phyloP scores from a whole-genome alignment of 1,140 invertebrate genomes.

The Scaptomyza graminum region DNA sequence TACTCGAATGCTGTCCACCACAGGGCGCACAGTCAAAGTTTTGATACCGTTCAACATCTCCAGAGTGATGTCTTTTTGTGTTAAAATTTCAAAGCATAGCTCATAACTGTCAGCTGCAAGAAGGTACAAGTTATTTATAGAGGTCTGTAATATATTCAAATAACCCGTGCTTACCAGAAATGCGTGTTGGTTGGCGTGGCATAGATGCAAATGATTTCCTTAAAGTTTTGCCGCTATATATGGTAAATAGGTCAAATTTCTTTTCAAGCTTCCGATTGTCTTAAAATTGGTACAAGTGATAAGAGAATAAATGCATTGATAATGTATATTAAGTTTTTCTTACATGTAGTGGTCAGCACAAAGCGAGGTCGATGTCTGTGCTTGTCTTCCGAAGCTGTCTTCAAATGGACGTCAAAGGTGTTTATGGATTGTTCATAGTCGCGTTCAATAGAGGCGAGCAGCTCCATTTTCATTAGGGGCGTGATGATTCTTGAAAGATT shows the following conservation, averaged over 20 bases:
- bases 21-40: slow-evolving; percentile 35
- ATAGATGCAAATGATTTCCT: slow-evolving; percentile 60
- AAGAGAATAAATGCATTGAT: not conserved
- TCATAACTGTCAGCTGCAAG: slow-evolving; percentile 35
- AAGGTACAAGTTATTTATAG: not conserved
- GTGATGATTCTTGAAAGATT: slow-evolving; percentile 53
- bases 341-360: slow-evolving; percentile 54
- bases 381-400: slow-evolving; percentile 7
- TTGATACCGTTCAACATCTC: slow-evolving; percentile 39
- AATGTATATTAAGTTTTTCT: not conserved
- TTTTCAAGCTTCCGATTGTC: slow-evolving; percentile 17
- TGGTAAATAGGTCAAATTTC: slow-evolving; percentile 54
- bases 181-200: not conserved
- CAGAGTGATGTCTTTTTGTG: slow-evolving; percentile 16
- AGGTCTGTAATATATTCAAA: no score
- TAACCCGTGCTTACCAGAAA: slow-evolving; percentile 34
- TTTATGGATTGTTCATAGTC: slow-evolving; percentile 36
- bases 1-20: slow-evolving; percentile 68
- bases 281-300: slow-evolving; percentile 1
- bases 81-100: slow-evolving; percentile 48
- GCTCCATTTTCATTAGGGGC: slow-evolving; percentile 72
- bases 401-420: slow-evolving; percentile 34
- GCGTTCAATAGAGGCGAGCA: slow-evolving; percentile 60
- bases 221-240: slow-evolving; percentile 26
- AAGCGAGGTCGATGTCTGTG: slow-evolving; percentile 30